Percentiles rank a stretch among this genome's conserved stretches.
These are phyloP conservation scores for Rhingia campestris DNA, from an alignment of 2,888 invertebrate genomes.

Conservation along the genomic window DNA sequence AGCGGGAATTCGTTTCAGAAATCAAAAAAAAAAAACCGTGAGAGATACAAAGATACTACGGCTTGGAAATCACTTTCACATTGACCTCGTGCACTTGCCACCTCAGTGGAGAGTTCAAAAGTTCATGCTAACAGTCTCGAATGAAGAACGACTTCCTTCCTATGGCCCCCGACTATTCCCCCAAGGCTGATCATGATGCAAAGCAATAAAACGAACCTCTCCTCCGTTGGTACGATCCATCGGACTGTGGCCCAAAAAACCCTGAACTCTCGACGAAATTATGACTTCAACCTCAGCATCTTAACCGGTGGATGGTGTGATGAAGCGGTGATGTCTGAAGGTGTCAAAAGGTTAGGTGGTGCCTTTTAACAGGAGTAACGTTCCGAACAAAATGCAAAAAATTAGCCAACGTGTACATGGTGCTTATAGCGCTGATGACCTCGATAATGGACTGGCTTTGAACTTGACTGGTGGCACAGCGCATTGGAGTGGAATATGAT, in stretches of 20 bases:
- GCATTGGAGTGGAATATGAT: conserved; percentile 1
- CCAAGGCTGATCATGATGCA: conserved; percentile 39
- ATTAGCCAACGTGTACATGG: conserved; percentile 13
- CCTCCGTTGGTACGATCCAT: neutral
- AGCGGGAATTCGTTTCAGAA: conserved; percentile 17
- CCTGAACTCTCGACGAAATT: conserved; percentile 40
- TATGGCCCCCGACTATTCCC: neutral
- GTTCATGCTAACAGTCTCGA: conserved; percentile 29
- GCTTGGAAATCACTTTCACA: conserved; percentile 39
- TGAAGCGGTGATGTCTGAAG: conserved; percentile 30
- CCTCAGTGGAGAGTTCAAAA: conserved; percentile 37
- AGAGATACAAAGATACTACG: neutral
- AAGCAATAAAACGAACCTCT: conserved; percentile 31
- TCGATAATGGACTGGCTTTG: conserved; percentile 44
- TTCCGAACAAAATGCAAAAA: conserved; percentile 22
- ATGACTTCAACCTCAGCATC: conserved; percentile 53
- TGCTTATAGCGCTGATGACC: conserved; percentile 51
- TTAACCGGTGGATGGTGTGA: conserved; percentile 8
- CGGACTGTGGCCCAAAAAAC: conserved; percentile 7
- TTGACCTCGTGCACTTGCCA: conserved; percentile 45
- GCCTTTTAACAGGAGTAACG: conserved; percentile 52
- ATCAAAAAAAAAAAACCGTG: too few species aligned
- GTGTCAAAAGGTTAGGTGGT: conserved; percentile 61
- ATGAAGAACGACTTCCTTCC: conserved; percentile 30
- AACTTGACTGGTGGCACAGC: conserved; percentile 26